A percentile compares a stretch with the other conserved stretches of the same genome.
Conservation (phyloP, 2,113 vertebrate genomes). For the Natator depressus region DNA sequence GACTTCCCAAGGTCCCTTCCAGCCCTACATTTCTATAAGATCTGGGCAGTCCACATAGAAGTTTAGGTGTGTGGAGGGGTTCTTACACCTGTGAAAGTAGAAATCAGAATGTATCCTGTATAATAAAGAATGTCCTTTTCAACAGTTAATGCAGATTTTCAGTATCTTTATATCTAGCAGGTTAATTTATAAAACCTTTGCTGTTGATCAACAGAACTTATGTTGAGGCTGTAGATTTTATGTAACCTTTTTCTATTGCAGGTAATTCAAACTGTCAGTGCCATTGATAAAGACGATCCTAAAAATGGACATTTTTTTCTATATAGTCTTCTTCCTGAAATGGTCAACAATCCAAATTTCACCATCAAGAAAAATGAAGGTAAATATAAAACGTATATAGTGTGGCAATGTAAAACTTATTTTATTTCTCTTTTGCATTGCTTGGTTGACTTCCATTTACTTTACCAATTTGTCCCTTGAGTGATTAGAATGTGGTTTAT, state of each 20-base stretch:
- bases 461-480: neutral
- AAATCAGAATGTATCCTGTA: neutral
- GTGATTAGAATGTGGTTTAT: constrained; percentile 29
- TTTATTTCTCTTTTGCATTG: neutral
- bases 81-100: neutral
- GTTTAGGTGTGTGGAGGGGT: neutral
- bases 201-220: neutral
- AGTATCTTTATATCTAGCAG: neutral
- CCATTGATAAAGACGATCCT: constrained; percentile 95
- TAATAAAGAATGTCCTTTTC: neutral
- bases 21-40: neutral
- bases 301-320: constrained; percentile 95
- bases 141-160: neutral
- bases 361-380: constrained; percentile 97
- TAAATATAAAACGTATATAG: constrained; percentile 68
- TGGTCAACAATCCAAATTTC: constrained; percentile 97
- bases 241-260: constrained; percentile 71
- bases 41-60: neutral
- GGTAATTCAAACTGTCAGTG: constrained; percentile 97
- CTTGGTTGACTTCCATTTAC: neutral
- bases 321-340: constrained; percentile 94
- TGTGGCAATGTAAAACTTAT: neutral
- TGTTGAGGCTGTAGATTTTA: constrained; percentile 28
- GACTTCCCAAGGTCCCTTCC: neutral
- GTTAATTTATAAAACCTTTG: neutral